Evolutionary conservation across 2,797 vertebrate genomes (phyloP).

Genomic region (Apodemus agrarius): DNA sequence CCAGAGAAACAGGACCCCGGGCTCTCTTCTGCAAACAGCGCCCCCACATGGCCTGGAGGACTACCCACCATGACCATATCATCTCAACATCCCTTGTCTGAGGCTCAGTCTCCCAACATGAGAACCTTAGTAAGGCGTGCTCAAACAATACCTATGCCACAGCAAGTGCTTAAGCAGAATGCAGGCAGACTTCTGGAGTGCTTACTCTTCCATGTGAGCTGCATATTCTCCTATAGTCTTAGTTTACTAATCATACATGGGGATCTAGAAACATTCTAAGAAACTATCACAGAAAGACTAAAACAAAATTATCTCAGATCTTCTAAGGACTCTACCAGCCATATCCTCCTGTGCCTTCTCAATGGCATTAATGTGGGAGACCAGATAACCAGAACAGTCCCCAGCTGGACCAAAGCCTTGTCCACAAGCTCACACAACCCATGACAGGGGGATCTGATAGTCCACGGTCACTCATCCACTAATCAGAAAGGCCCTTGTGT

Average conservation of each 20-base stretch:
- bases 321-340: not conserved
- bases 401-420: not conserved
- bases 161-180: not conserved
- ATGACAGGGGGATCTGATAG: not conserved
- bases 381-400: accelerated
- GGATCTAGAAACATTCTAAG: slow-evolving; percentile 6
- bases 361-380: not conserved
- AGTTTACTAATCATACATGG: not conserved
- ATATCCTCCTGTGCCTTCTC: not conserved
- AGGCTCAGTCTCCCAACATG: not conserved
- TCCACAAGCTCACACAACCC: not conserved
- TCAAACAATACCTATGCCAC: not conserved
- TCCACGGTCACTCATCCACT: not conserved
- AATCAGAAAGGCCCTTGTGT: not conserved
- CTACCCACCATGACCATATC: not conserved
- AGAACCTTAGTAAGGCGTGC: not conserved
- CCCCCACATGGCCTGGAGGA: not conserved
- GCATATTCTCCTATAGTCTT: not conserved
- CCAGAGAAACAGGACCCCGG: not conserved
- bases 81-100: not conserved
- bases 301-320: not conserved
- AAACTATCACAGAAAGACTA: not conserved
- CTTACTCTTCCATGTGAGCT: not conserved
- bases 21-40: not conserved
- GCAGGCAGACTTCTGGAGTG: not conserved